A percentile compares a stretch with the other conserved stretches of the same genome.
phyloP scores from a whole-genome alignment of 2,888 invertebrate genomes.

The Deilephila elpenor region DNA sequence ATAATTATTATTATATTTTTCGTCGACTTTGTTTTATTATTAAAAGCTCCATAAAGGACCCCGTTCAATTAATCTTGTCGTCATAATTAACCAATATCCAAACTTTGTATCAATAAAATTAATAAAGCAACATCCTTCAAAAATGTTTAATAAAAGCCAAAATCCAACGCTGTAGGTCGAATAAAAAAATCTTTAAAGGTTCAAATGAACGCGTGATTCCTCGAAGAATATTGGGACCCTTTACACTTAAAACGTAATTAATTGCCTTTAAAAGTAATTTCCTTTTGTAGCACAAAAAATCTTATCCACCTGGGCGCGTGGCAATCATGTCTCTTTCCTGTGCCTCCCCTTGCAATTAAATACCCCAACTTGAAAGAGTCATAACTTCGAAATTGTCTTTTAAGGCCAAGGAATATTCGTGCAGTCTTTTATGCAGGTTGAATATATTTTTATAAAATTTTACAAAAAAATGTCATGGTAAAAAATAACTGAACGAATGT shows the following conservation, averaged over 20 bases:
- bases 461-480: no score
- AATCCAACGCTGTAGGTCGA: not conserved
- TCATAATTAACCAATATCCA: no score
- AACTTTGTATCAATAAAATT: no score
- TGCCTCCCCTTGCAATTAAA: conserved; percentile 57
- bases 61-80: no score
- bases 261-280: conserved; percentile 58
- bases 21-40: no score
- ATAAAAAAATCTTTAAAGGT: not conserved
- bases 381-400: conserved; percentile 36
- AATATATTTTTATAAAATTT: no score
- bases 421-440: not conserved
- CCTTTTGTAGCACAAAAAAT: conserved; percentile 58
- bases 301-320: conserved; percentile 74
- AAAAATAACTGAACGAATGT: no score
- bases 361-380: conserved; percentile 46
- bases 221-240: conserved; percentile 13
- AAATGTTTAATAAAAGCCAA: not conserved
- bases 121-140: not conserved
- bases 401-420: conserved; percentile 3
- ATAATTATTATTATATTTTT: no score
- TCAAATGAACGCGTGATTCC: conserved; percentile 3
- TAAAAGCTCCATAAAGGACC: no score
- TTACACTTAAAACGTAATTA: conserved; percentile 30
- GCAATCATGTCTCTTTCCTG: conserved; percentile 65